Evolutionary conservation across 2,797 vertebrate genomes (phyloP), one percentile per base, ranked within the genome.

Genomic region (Argentina silus): DNA sequence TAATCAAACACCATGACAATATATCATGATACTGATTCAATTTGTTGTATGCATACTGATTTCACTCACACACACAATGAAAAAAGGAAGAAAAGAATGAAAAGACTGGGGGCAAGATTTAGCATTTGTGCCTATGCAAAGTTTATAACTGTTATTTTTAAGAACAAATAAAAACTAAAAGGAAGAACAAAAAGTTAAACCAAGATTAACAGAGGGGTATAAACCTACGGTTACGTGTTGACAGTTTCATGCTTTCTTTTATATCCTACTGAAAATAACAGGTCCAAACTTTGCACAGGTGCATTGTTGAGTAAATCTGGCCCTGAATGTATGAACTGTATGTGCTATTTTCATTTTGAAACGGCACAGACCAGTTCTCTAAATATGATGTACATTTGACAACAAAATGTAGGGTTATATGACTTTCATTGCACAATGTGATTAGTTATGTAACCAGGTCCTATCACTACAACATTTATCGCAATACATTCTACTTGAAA

Each of bases 1-100:
- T 86, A 81, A 83, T 83, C 83, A 79, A 75, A 72, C 80, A 89
- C 77, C 79, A 78, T 85, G 81, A 83, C 78, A 78, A 64, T 11
- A 79, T 71, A 83, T 76, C 67, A 84, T 80, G 74, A 71, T 76
- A 84, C 79, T 75, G 74, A 73, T 73, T 78, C 62, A 67, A 55
- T 69, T n/a, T 44, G 47, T 14, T 50, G 42, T 53, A 72, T 43
- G 64, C 73, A 72, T 63, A 70, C 51, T 43, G 10, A 61, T 15
- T 64, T 64, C 59, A 60, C 76, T 64, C 61, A 59, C 63, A 77
- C 66, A 70, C 78, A 47, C 75, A 78, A 83, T 71, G 12, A 75
- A 68, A 75, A 59, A 3, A 11, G 66, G 70, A 55, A 74, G 19
- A 71, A n/a, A 70, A 69, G 17, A 83, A 77, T 48, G 48, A 78